Evolutionary conservation across 2,113 vertebrate species (phyloP).

Genomic region (Clarias gariepinus): DNA sequence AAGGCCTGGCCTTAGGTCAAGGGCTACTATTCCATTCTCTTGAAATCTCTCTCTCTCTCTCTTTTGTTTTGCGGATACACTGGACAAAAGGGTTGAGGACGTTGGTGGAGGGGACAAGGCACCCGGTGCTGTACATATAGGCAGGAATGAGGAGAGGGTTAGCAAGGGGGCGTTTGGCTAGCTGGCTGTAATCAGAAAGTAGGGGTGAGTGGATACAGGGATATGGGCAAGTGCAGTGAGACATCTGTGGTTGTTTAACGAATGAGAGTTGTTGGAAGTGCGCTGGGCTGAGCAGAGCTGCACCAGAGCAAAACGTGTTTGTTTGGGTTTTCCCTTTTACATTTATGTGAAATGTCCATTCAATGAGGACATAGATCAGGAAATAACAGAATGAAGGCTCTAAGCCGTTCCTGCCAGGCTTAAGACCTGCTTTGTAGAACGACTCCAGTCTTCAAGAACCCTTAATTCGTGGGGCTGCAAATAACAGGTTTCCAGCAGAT

Average conservation of each 20-base stretch:
- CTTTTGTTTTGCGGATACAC: background rate
- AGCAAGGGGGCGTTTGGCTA: background rate
- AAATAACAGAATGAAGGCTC: slow-evolving; percentile 49
- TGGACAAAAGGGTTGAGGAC: background rate
- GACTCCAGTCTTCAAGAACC: slow-evolving; percentile 49
- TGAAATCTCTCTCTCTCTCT: background rate
- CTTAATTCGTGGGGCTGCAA: slow-evolving; percentile 66
- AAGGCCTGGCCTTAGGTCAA: background rate
- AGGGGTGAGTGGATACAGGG: too few species aligned
- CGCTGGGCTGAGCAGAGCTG: background rate
- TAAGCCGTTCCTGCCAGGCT: slow-evolving; percentile 58
- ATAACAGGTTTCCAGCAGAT: slow-evolving; percentile 64
- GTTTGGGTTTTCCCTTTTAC: background rate
- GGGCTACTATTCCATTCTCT: background rate
- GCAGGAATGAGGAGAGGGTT: background rate
- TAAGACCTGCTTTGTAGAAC: slow-evolving; percentile 56
- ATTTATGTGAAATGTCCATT: background rate
- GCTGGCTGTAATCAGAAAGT: too few species aligned
- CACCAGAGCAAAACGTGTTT: background rate
- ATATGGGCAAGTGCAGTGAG: background rate
- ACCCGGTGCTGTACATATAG: background rate
- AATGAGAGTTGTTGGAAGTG: background rate
- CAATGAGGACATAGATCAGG: slow-evolving; percentile 45
- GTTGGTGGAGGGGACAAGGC: background rate
- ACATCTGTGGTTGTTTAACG: too few species aligned